Evolutionary conservation across 2,113 vertebrate genomes (phyloP), one percentile per base, ranked within the genome.

Genomic region (Hirundichthys speculiger): DNA sequence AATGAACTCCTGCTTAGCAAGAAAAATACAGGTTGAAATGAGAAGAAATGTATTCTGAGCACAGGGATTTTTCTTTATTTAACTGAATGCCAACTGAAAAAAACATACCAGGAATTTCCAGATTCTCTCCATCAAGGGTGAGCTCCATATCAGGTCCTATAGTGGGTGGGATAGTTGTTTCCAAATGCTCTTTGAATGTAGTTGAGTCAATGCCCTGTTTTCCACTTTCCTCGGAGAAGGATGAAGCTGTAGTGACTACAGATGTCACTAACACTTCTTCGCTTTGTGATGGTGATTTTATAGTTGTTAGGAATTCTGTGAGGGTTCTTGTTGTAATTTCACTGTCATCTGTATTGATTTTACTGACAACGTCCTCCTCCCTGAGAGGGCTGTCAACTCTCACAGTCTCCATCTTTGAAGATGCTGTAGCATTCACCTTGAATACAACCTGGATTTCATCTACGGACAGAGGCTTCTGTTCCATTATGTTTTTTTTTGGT

Each of bases 1-100:
- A 91, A 83, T 97, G 83, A 63, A 93, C 65, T 64, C 86, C 97
- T 99, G 84, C 5, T 64, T 56, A 27, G 27, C 4, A 34, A 34
- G 30, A 46, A 19, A 52, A 57, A 63, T 2, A 19, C 51, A 40
- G 42, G 13, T 15, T 27, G 0, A 38, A 8, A 57, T 25, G 9
- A 58, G 22, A 3, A 2, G 1, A 52, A 34, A 10, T 30, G 0
- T 3, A 38, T 61, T 22, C 16, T 19, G 4, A 42, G 2, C 2
- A 30, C 43, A 21, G 1, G 16, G 1, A 41, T 41, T 61, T 42
- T 24, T 19, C 11, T 63, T 12, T 62, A 60, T 15, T 58, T 13
- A 7, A 69, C 3, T 39, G 10, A 57, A 66, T 50, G 21, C 0
- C 3, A 40, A 34, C 54, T 43, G 2, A 51, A 55, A 14, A n/a